Conservation (phyloP, 2,888 invertebrate genomes). For the Agrotis exclamationis region DNA sequence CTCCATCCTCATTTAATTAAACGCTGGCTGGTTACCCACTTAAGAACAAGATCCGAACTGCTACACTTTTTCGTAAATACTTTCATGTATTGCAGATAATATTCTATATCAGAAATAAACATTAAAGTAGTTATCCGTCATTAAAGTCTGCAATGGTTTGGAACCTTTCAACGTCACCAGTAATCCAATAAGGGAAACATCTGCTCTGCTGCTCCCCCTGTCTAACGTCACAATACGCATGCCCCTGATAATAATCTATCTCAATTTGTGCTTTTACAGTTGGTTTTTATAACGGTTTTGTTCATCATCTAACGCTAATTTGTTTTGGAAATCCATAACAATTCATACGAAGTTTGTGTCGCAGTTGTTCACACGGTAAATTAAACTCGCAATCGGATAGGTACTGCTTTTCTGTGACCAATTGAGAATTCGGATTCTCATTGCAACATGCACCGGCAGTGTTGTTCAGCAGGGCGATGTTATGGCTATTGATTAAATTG, state of each 20-base stretch:
- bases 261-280: constrained; percentile 65
- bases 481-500: constrained; percentile 73
- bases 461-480: constrained; percentile 64
- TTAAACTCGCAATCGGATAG: constrained; percentile 69
- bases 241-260: constrained; percentile 76
- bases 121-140: constrained; percentile 40
- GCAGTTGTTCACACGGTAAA: constrained; percentile 73
- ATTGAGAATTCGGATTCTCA: constrained; percentile 69
- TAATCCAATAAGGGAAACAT: constrained; percentile 75
- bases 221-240: constrained; percentile 67
- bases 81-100: not conserved
- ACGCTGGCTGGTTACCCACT: constrained; percentile 70
- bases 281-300: constrained; percentile 61
- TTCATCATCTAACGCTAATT: constrained; percentile 37
- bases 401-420: constrained; percentile 72
- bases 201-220: constrained; percentile 77
- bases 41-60: constrained; percentile 39
- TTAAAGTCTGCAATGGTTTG: constrained; percentile 63
- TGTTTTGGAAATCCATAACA: constrained; percentile 64
- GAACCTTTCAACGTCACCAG: constrained; percentile 49
- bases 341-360: constrained; percentile 57
- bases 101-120: not conserved
- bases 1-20: constrained; percentile 80
- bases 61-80: constrained; percentile 5
- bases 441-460: constrained; percentile 61